phyloP scores from a whole-genome alignment of 2,888 invertebrate species.

The Syrista parreyssii region DNA sequence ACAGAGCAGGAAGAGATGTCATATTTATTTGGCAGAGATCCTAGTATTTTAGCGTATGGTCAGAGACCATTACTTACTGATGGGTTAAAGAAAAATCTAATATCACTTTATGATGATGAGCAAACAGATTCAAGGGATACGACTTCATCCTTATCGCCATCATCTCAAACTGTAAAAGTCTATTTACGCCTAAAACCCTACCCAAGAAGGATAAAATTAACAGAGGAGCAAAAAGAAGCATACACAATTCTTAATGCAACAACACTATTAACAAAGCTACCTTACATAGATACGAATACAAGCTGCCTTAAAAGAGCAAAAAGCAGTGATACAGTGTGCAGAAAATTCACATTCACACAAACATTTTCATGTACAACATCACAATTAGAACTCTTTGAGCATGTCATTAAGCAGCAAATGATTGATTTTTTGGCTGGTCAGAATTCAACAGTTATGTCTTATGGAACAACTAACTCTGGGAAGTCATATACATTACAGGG shows the following conservation, averaged over 20 bases:
- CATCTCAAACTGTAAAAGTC: conserved; percentile 66
- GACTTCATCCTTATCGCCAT: conserved; percentile 5
- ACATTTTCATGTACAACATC: conserved; percentile 59
- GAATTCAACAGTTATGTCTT: conserved; percentile 85
- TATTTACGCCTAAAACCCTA: conserved; percentile 71
- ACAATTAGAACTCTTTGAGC: conserved; percentile 65
- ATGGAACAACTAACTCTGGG: conserved; percentile 93
- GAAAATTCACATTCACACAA: conserved; percentile 57
- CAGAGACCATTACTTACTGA: conserved; percentile 43
- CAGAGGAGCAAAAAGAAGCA: conserved; percentile 57
- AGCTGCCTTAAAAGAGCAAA: conserved; percentile 46
- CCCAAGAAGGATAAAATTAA: conserved; percentile 47
- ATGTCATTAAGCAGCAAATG: conserved; percentile 55
- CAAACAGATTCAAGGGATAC: conserved; percentile 24
- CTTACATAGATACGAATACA: conserved; percentile 54
- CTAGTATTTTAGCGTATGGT: conserved; percentile 56
- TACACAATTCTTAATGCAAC: conserved; percentile 66
- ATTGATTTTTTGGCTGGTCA: conserved; percentile 68
- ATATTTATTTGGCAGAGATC: conserved; percentile 57
- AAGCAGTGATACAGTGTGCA: conserved; percentile 41
- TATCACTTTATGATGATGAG: conserved; percentile 47
- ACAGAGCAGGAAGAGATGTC: conserved; percentile 44
- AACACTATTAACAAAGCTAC: conserved; percentile 66
- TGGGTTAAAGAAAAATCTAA: conserved; percentile 49
- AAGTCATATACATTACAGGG: conserved; percentile 88